Base-by-base conservation (phyloP, 2,797 vertebrate genomes). In the Capromys pilorides region DNA sequence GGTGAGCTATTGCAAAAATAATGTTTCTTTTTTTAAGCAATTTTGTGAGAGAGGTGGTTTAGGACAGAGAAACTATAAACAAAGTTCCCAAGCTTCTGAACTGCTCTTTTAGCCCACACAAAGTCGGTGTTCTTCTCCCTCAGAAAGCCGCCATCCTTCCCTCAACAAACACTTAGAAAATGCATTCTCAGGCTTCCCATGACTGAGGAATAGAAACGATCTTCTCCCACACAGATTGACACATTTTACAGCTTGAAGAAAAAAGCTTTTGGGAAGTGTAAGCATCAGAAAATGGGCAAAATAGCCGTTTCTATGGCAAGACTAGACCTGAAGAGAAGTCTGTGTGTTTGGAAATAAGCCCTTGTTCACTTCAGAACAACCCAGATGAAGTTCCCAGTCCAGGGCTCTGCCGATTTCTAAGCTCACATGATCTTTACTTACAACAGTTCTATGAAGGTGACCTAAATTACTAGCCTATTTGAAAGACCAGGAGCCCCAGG, bases 11-110 rank as follows among this genome's bases (percentile, higher is more conserved):
- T 94, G 24, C 67, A 69, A 85, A 95, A 93, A 45, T 9, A 69
- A 1, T 90, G 39, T 92, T 96, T 94, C 36, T 41, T 80, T 88
- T 94, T 92, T 75, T 93, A 54, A 54, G 77, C 59, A 80, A 39
- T 41, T 79, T 62, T 94, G 80, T 33, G 83, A 80, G 33, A 79
- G 21, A 41, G 9, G 39, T 87, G 85, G 21, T 80, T 84, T 86
- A 93, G 66, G 31, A 69, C 5, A 57, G 21, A 28, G 85, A 73
- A 92, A 49, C 86, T 71, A 62, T 73, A 66, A 90, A 78, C 57
- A 86, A 94, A 4, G 19, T n/a, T 61, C 78, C 41, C 8, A 2
- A 51, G 83, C 21, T 33, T 62, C 59, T 67, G 59, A n/a, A 91
- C 31, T 49, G 21, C 59, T 1, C 16, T 11, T 88, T 79, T n/a